Conservation (phyloP, 2,797 vertebrate species). For the Pelochelys cantorii region DNA sequence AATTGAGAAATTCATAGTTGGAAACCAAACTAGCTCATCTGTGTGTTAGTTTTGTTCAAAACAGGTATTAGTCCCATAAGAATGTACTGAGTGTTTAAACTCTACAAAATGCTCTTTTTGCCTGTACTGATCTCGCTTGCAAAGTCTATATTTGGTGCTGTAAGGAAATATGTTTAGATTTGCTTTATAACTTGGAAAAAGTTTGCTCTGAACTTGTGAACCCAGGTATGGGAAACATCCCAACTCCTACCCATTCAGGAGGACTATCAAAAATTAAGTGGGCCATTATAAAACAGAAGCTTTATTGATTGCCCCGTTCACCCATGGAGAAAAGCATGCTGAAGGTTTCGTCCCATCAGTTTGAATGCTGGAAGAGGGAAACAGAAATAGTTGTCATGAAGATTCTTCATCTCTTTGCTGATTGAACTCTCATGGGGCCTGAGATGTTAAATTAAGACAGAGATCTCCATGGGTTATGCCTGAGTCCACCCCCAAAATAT, state of each 20-base stretch:
- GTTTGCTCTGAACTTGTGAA: neutral
- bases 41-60: neutral
- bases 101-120: neutral
- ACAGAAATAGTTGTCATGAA: neutral
- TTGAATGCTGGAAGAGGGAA: neutral
- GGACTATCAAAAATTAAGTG: neutral
- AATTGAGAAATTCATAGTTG: neutral
- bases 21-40: neutral
- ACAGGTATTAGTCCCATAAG: neutral
- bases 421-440: neutral
- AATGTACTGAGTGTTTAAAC: neutral
- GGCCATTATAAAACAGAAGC: neutral
- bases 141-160: neutral
- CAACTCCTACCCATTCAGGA: neutral
- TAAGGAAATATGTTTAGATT: neutral
- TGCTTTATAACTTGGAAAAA: neutral
- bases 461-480: neutral
- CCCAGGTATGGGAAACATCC: neutral
- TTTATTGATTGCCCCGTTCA: neutral
- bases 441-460: neutral
- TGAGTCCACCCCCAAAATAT: neutral
- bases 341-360: neutral
- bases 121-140: neutral
- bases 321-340: neutral
- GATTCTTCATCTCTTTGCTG: neutral